phyloP scores from a whole-genome alignment of 2,888 invertebrate species.

The Auanema freiburgensis region DNA sequence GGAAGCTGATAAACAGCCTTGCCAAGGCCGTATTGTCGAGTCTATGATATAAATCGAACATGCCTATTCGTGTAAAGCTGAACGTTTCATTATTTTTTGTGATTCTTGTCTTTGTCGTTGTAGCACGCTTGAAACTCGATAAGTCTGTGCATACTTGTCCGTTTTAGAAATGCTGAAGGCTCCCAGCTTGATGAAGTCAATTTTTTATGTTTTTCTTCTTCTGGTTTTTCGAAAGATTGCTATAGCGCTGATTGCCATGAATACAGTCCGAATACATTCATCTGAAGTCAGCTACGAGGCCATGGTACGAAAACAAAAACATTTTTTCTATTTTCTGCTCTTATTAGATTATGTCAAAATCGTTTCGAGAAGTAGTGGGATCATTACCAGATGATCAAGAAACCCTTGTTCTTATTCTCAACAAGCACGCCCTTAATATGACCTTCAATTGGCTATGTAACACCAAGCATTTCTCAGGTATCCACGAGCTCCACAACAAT shows the following conservation, averaged over 20 bases:
- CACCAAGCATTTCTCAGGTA: slow-evolving; percentile 46
- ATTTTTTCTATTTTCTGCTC: background rate
- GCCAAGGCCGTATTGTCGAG: no score
- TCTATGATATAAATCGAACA: no score
- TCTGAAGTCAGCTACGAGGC: slow-evolving; percentile 40
- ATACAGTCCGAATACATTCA: slow-evolving; percentile 38
- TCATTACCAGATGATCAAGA: slow-evolving; percentile 25
- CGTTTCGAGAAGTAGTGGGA: slow-evolving; percentile 8
- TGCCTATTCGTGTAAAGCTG: no score
- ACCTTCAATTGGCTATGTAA: slow-evolving; percentile 63
- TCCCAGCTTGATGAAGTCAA: slow-evolving; percentile 2
- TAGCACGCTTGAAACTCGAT: no score
- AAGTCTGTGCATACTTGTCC: no score
- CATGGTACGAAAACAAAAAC: slow-evolving; percentile 36
- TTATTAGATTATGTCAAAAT: slow-evolving; percentile 8
- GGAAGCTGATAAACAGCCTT: no score
- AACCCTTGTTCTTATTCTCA: slow-evolving; percentile 51
- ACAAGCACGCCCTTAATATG: slow-evolving; percentile 60
- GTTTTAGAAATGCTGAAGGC: slow-evolving; percentile 7
- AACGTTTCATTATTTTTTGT: no score
- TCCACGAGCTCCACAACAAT: background rate
- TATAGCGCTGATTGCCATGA: slow-evolving; percentile 51
- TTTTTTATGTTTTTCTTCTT: slow-evolving; percentile 24
- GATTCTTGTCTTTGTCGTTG: no score
- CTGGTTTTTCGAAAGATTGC: slow-evolving; percentile 49